phyloP scores from a whole-genome alignment of 1,140 invertebrate species.

The Amyelois transitella region DNA sequence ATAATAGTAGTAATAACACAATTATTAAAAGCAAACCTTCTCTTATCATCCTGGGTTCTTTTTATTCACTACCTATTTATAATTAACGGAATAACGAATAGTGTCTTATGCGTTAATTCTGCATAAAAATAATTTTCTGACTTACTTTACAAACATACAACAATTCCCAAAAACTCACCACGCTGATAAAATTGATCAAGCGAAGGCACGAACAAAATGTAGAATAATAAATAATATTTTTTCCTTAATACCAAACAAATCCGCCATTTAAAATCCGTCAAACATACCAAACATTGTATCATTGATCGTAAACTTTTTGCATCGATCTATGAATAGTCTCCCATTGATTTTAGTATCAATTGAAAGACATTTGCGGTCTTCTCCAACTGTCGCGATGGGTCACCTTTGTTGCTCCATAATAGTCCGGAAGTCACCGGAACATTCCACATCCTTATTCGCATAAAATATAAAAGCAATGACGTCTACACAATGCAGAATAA shows the following conservation, averaged over 20 bases:
- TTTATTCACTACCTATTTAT: too few species aligned
- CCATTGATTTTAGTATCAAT: background rate
- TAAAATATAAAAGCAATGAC: constrained; percentile 57
- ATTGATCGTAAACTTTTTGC: background rate
- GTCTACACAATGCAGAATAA: background rate
- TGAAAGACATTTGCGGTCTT: constrained; percentile 30
- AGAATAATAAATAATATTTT: background rate
- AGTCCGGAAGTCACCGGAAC: constrained; percentile 47
- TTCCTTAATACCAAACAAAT: background rate
- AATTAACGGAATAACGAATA: too few species aligned
- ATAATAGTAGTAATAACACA: too few species aligned
- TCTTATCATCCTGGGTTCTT: too few species aligned
- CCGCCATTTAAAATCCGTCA: background rate
- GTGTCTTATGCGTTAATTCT: too few species aligned
- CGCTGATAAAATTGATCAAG: background rate
- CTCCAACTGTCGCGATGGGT: constrained; percentile 19
- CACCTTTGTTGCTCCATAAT: constrained; percentile 36
- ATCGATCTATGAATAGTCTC: background rate
- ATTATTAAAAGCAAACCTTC: too few species aligned
- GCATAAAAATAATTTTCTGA: too few species aligned
- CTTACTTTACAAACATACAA: too few species aligned
- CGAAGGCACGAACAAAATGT: too few species aligned
- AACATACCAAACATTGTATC: background rate
- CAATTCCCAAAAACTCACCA: background rate
- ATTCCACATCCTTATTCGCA: constrained; percentile 33